Base-by-base conservation (phyloP, 2,113 vertebrate species). In the Sula dactylatra region DNA sequence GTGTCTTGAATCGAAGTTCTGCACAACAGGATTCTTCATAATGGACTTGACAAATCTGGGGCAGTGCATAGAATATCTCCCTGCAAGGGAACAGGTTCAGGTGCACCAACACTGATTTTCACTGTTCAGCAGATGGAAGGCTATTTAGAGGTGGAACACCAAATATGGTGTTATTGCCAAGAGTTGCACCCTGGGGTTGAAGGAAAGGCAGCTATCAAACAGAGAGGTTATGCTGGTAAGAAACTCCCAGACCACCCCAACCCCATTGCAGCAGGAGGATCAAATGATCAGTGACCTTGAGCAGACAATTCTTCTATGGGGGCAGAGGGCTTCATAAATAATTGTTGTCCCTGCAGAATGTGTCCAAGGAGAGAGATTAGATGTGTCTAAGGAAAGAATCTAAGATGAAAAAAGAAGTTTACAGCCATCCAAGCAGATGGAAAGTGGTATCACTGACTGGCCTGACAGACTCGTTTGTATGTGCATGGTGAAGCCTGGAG, bases 1-100 rank as follows among this genome's bases (percentile, higher is more conserved):
- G 16, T 72, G 95, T 79, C 97, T 96, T 1, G 2, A 95, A 77
- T 61, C 2, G 36, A 96, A 91, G 94, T 86, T 94, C 88, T 62
- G 65, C 95, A 91, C 95, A 92, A 94, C 80, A 87, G 86, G 83
- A 92, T 88, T 94, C 92, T 81, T 94, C 82, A 77, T 95, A 95
- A 97, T 97, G 97, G 95, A 97, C 95, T 97, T 97, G 96, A 97
- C 95, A 97, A 95, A 97, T 96, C 96, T 97, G 88, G 96, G 95
- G 83, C 96, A 95, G 93, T 91, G 95, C 94, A 94, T 36, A 94
- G 88, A 96, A 97, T 89, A 94, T 91, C 91, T 97, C 88, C 86
- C 91, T 95, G 83, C 65, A 61, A 96, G 81, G 88, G 94, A 94
- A 58, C 88, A 79, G 73, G 66, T 95, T 97, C 83, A 93, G 96